phyloP scores from a whole-genome alignment of 2,888 invertebrate species.

The Drosophila anceps region DNA sequence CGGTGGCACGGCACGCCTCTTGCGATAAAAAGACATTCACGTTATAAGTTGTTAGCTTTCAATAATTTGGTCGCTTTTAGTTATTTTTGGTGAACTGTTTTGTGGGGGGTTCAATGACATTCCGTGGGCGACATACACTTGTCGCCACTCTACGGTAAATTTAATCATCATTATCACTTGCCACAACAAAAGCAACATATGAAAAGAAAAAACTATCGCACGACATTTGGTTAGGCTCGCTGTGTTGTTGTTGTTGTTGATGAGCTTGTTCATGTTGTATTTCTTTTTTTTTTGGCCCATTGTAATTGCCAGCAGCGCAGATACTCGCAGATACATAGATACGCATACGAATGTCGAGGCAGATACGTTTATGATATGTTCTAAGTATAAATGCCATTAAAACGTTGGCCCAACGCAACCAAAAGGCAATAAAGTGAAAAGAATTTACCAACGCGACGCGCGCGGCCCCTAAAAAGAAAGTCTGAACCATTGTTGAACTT shows the following conservation, averaged over 20 bases:
- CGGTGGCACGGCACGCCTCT: constrained; percentile 33
- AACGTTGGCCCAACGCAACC: constrained; percentile 53
- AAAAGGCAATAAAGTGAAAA: constrained; percentile 59
- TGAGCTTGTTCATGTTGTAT: neutral
- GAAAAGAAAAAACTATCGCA: constrained; percentile 18
- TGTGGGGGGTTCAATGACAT: constrained; percentile 67
- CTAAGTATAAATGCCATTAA: constrained; percentile 46
- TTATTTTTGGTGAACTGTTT: constrained; percentile 26
- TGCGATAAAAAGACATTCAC: constrained; percentile 61
- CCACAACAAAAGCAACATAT: constrained; percentile 6
- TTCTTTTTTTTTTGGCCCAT: constrained; percentile 40
- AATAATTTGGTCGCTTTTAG: constrained; percentile 48
- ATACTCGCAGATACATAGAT: constrained; percentile 27
- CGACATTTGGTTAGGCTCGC: constrained; percentile 24
- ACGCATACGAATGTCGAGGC: constrained; percentile 4
- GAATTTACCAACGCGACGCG: constrained; percentile 73
- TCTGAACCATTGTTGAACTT: constrained; percentile 58
- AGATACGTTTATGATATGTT: constrained; percentile 33
- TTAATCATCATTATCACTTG: constrained; percentile 72
- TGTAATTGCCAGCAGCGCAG: constrained; percentile 52
- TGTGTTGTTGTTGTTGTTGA: constrained; percentile 7
- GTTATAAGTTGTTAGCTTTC: constrained; percentile 44
- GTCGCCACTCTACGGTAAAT: constrained; percentile 57
- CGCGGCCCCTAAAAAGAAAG: constrained; percentile 53
- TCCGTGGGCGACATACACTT: constrained; percentile 49